A percentile compares a stretch with the other conserved stretches of the same genome.
Conservation (phyloP, 1,140 invertebrate species). For the Tyrophagus putrescentiae region DNA sequence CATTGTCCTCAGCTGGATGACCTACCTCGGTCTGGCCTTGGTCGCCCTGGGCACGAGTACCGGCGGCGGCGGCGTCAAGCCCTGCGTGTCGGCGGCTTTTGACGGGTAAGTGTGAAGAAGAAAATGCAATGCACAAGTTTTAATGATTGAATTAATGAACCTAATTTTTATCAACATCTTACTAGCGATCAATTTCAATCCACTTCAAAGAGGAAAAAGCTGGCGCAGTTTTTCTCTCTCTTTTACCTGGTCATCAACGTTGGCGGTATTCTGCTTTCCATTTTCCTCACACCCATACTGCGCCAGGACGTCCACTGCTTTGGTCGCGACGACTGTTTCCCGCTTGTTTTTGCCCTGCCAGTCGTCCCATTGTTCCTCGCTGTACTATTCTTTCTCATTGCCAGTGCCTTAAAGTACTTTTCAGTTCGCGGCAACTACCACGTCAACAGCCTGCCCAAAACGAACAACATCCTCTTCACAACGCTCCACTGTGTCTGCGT, state of each 20-base stretch:
- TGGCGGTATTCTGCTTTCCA: conserved; percentile 36
- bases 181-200: conserved; percentile 77
- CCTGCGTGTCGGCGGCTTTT: too few species aligned
- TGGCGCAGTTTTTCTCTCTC: conserved; percentile 28
- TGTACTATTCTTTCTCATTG: conserved; percentile 56
- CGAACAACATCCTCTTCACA: conserved; percentile 60
- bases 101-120: too few species aligned
- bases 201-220: conserved; percentile 27
- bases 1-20: conserved; percentile 90
- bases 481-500: conserved; percentile 60
- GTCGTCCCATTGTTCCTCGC: conserved; percentile 35
- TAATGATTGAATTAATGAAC: too few species aligned
- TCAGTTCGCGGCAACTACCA: conserved; percentile 61
- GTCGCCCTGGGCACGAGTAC: too few species aligned
- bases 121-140: too few species aligned
- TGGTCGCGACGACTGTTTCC: conserved; percentile 32
- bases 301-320: conserved; percentile 33
- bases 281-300: conserved; percentile 34
- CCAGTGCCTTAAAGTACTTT: conserved; percentile 49
- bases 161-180: too few species aligned
- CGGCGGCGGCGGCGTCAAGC: too few species aligned
- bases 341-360: conserved; percentile 34
- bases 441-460: conserved; percentile 51
- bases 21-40: too few species aligned
- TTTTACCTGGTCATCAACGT: conserved; percentile 36